These are phyloP conservation scores for Eupristina koningsbergeri DNA, from an alignment of 1,140 invertebrate species.

Conservation along the genomic window DNA sequence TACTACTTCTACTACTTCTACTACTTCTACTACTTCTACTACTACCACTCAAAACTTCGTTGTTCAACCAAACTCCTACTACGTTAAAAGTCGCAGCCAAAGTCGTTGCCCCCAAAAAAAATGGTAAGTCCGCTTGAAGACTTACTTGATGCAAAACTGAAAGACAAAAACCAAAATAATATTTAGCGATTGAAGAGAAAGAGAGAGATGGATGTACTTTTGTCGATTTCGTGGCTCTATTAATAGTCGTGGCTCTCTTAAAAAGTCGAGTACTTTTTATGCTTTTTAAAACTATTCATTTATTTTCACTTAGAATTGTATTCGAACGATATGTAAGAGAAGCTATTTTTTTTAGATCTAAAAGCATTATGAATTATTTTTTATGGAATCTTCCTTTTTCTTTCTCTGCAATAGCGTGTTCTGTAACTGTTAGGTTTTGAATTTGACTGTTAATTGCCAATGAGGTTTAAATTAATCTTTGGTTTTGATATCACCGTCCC, in stretches of 20 bases:
- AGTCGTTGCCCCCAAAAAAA: constrained; percentile 76
- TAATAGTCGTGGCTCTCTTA: background rate
- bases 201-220: constrained; percentile 26
- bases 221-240: background rate
- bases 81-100: constrained; percentile 73
- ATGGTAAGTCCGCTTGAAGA: constrained; percentile 75
- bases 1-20: no score
- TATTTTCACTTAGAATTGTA: background rate
- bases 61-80: constrained; percentile 67
- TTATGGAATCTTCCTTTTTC: constrained; percentile 45
- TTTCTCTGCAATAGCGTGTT: constrained; percentile 54
- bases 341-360: background rate
- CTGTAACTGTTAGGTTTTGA: constrained; percentile 54
- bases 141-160: constrained; percentile 68
- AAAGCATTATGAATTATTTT: background rate
- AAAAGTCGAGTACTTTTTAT: background rate
- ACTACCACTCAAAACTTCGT: constrained; percentile 73
- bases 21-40: constrained; percentile 69
- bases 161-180: constrained; percentile 58
- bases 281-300: constrained; percentile 3
- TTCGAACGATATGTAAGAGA: constrained; percentile 42
- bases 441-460: constrained; percentile 59
- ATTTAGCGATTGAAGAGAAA: constrained; percentile 44
- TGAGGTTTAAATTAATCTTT: constrained; percentile 60
- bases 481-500: constrained; percentile 57